These are phyloP conservation scores for Drosophila aldrichi DNA, from an alignment of 2,888 invertebrate genomes.

Conservation along the genomic window DNA sequence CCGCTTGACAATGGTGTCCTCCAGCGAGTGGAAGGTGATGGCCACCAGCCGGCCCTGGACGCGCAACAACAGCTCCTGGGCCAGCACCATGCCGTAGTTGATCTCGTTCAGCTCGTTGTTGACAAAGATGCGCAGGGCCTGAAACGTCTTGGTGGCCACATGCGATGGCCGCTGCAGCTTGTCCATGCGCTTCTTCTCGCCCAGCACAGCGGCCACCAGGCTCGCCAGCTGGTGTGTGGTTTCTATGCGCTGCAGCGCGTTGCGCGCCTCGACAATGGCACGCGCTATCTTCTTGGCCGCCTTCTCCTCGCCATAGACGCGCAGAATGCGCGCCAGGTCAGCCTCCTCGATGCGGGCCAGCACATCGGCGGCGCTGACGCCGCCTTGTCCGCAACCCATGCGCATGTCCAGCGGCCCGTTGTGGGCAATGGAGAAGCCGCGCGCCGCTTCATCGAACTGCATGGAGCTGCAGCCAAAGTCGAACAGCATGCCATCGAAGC, in stretches of 20 bases:
- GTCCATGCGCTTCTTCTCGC: conserved; percentile 88
- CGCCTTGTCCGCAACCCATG: conserved; percentile 92
- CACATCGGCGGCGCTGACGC: conserved; percentile 94
- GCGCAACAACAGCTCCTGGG: conserved; percentile 92
- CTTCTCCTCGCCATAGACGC: conserved; percentile 96
- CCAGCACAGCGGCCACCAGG: conserved; percentile 88
- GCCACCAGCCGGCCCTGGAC: conserved; percentile 92
- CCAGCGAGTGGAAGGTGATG: conserved; percentile 96
- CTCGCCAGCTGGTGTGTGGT: conserved; percentile 94
- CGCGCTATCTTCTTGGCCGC: conserved; percentile 94
- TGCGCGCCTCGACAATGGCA: conserved; percentile 93
- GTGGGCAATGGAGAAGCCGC: conserved; percentile 94
- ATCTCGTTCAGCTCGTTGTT: conserved; percentile 98
- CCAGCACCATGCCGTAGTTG: conserved; percentile 93
- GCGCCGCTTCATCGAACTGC: conserved; percentile 93
- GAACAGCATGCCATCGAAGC: conserved; percentile 94
- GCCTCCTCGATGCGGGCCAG: conserved; percentile 91
- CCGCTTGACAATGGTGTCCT: conserved; percentile 96
- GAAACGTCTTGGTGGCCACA: conserved; percentile 95
- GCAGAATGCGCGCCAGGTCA: conserved; percentile 93
- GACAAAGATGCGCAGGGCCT: conserved; percentile 97
- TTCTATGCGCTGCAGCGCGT: conserved; percentile 90
- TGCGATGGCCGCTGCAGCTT: conserved; percentile 91
- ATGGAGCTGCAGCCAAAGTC: conserved; percentile 98
- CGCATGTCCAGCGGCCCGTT: conserved; percentile 97